Base-by-base conservation (phyloP, 2,113 vertebrate genomes). In the Tyrannus savana region DNA sequence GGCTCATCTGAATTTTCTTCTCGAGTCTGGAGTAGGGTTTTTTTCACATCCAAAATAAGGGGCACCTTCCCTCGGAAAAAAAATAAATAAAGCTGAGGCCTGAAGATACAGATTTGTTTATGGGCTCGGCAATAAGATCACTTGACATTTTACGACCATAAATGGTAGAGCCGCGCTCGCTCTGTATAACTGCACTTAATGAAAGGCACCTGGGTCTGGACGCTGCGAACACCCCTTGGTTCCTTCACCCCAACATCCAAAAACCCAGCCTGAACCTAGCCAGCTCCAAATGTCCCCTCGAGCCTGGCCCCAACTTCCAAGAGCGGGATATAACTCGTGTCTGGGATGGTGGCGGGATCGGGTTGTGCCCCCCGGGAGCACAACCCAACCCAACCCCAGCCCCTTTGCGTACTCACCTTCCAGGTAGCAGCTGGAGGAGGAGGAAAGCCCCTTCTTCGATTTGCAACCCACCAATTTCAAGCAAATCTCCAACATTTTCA, bases 401-500 rank as follows among this genome's bases (percentile, higher is more conserved):
- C 64, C 69, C n/a, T 3, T 3, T 13, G 58, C 53, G 50, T 84
- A 95, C 95, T 99, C 98, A 99, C 99, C 99, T 99, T 99, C 99
- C 95, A 99, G 98, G 96, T 99, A 99, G 96, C 99, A 99, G 98
- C 99, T 99, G 98, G 99, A 99, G 94, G 99, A 99, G 58, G 99
- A 99, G 17, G 99, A 99, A 69, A 99, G 99, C 78, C 99, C 99
- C 95, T 99, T 99, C 97, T 99, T 99, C 62, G 99, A 99, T 98
- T 99, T 99, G 98, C 99, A 99, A 97, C 99, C 99, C 98, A 99
- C 99, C 98, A 99, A 98, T 98, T 99, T 99, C 96, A 99, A 98
- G 97, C 99, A 99, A 97, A 99, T 99, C 98, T 99, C 99, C 99
- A 99, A 98, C 99, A 99, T 99, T 98, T 99, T 99, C 98, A 99